These are phyloP conservation scores for Patella pellucida DNA, from an alignment of 2,888 invertebrate species.

Conservation along the genomic window DNA sequence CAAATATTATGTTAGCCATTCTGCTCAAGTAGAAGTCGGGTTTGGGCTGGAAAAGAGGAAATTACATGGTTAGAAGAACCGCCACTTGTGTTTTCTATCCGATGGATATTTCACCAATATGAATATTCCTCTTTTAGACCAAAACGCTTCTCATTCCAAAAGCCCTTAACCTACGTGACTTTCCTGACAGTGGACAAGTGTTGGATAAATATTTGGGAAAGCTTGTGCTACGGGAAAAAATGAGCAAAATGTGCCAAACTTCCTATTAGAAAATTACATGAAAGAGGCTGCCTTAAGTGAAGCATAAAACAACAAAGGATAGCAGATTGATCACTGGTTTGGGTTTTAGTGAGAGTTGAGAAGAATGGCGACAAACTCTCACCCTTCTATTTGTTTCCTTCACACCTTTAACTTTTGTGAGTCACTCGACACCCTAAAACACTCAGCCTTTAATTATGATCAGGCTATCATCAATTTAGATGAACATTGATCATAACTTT, in stretches of 20 bases:
- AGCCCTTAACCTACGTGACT: slow-evolving; percentile 22
- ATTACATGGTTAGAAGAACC: slow-evolving; percentile 22
- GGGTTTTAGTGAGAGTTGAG: slow-evolving; percentile 12
- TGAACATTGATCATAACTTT: neutral
- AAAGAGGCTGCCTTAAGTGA: slow-evolving; percentile 18
- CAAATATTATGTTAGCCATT: slow-evolving; percentile 31
- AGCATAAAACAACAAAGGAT: slow-evolving; percentile 25
- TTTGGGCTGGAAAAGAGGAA: slow-evolving; percentile 18
- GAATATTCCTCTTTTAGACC: slow-evolving; percentile 15
- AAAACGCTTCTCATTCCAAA: slow-evolving; percentile 14
- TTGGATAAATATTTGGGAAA: slow-evolving; percentile 22
- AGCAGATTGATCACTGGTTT: slow-evolving; percentile 19
- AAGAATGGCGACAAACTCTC: slow-evolving; percentile 13
- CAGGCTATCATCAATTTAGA: neutral
- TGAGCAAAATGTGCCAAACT: slow-evolving; percentile 18
- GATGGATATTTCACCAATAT: slow-evolving; percentile 15
- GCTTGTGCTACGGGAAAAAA: neutral
- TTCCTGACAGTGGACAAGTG: slow-evolving; percentile 12
- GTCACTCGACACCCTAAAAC: slow-evolving; percentile 10
- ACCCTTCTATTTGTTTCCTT: slow-evolving; percentile 9
- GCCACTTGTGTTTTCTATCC: slow-evolving; percentile 17
- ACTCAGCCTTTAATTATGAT: neutral
- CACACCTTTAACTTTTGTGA: slow-evolving; percentile 3
- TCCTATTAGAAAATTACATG: slow-evolving; percentile 22
- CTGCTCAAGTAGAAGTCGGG: slow-evolving; percentile 14